phyloP scores from a whole-genome alignment of 2,797 vertebrate species.

The Sebastes diaconus region DNA sequence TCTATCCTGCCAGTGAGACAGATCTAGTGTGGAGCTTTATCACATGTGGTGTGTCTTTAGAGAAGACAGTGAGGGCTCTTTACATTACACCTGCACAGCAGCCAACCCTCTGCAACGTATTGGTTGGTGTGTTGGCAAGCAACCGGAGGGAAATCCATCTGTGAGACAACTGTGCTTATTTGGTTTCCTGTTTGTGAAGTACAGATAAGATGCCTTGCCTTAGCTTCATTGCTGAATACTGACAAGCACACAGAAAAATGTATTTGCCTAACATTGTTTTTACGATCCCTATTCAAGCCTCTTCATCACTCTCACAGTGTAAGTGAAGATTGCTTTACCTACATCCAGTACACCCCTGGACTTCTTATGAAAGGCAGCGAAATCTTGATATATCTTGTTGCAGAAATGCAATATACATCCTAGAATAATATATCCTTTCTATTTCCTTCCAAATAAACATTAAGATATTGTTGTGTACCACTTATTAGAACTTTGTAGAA shows the following conservation, averaged over 20 bases:
- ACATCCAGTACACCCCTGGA: no score
- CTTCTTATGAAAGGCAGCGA: background rate
- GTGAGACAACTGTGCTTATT: background rate
- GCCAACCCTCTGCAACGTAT: background rate
- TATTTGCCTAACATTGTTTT: background rate
- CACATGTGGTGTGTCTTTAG: background rate
- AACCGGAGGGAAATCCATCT: background rate
- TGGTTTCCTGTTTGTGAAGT: constrained; percentile 57
- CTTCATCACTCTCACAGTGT: background rate
- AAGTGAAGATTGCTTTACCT: background rate
- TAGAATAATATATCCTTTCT: background rate
- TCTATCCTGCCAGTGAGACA: constrained; percentile 5
- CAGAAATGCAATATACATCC: background rate
- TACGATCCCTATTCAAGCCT: background rate
- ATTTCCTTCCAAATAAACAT: background rate
- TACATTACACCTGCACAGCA: background rate
- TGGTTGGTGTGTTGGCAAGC: constrained; percentile 1
- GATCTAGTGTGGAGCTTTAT: background rate
- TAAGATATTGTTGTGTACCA: background rate
- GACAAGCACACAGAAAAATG: background rate
- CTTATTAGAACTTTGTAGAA: no score
- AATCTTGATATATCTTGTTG: background rate
- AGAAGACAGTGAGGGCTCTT: background rate
- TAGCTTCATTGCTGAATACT: background rate
- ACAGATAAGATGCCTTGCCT: background rate